phyloP scores from a whole-genome alignment of 2,113 vertebrate genomes.

The Elaphurus davidianus region DNA sequence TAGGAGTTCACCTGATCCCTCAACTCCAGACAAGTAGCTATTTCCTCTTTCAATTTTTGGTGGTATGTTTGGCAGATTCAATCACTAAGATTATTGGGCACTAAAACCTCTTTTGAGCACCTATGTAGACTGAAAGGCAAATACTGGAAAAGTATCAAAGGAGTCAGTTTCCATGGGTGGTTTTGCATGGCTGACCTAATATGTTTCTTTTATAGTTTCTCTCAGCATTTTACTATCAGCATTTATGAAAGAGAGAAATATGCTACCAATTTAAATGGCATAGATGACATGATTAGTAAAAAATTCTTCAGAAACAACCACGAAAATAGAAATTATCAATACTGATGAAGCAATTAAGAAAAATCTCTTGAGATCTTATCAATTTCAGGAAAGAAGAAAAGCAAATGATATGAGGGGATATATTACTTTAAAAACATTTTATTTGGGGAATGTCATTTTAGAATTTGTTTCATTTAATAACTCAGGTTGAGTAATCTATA shows the following conservation, averaged over 20 bases:
- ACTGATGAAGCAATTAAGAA: not conserved
- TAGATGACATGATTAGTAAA: not conserved
- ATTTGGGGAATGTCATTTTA: not conserved
- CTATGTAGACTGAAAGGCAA: not conserved
- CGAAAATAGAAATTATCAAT: constrained; percentile 27
- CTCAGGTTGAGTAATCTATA: not conserved
- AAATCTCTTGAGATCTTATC: not conserved
- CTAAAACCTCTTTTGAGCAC: not conserved
- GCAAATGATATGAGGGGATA: not conserved
- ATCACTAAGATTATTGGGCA: not conserved
- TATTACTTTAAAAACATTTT: constrained; percentile 3
- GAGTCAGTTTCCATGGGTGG: not conserved
- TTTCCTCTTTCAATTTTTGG: not conserved
- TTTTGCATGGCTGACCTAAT: not conserved
- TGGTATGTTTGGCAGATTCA: not conserved
- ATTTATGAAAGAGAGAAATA: not conserved
- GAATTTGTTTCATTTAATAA: constrained; percentile 15
- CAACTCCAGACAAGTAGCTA: not conserved
- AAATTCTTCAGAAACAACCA: constrained; percentile 2
- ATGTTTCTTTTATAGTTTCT: constrained; percentile 13
- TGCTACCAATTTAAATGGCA: not conserved
- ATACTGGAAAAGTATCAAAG: not conserved
- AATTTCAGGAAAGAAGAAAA: constrained; percentile 40
- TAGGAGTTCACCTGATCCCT: not conserved
- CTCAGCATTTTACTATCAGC: not conserved